These are phyloP conservation scores for Melopsittacus undulatus DNA, from an alignment of 2,797 vertebrate genomes.

Conservation along the genomic window DNA sequence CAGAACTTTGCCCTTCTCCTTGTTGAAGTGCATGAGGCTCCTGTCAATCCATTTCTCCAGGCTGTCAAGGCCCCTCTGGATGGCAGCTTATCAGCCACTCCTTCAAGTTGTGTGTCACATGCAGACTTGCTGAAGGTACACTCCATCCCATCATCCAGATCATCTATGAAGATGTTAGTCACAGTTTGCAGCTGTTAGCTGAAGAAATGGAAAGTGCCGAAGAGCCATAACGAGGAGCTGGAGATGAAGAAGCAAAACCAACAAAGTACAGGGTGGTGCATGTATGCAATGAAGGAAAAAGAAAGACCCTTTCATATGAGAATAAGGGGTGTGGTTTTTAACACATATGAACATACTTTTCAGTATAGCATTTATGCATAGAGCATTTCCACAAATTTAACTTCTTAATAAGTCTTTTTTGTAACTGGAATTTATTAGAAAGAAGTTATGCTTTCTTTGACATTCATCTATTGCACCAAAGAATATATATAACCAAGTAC, in stretches of 20 bases:
- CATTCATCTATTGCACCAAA: not conserved
- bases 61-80: not conserved
- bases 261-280: rapidly evolving
- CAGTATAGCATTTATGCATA: not conserved
- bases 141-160: not conserved
- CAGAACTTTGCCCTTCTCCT: not conserved
- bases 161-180: not conserved
- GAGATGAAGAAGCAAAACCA: not conserved
- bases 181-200: not conserved
- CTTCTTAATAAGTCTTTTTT: not conserved
- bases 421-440: not conserved
- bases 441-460: not conserved
- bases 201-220: not conserved
- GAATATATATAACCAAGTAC: not conserved
- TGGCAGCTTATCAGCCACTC: rapidly evolving
- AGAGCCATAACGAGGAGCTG: not conserved
- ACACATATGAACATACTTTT: not conserved
- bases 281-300: rapidly evolving
- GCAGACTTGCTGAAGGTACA: not conserved
- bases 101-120: not conserved
- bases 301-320: not conserved
- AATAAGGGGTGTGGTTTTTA: not conserved
- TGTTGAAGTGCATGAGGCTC: not conserved
- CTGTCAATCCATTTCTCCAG: not conserved
- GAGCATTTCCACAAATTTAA: not conserved